Evolutionary conservation across 2,888 invertebrate species (phyloP).

Genomic region (Oscheius sp.): DNA sequence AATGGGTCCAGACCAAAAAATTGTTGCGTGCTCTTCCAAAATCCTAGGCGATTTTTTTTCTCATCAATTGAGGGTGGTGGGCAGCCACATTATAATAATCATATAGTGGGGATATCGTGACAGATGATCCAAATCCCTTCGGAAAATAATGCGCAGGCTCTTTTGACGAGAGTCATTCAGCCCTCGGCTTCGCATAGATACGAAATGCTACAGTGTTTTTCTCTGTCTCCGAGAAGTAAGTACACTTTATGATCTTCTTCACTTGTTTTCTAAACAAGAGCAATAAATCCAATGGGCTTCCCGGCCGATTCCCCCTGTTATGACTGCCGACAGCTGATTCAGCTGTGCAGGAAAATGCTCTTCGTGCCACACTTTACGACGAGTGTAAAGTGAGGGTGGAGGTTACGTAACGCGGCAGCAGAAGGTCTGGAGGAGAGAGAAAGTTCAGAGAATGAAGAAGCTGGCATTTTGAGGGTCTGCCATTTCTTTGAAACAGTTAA

Average conservation of each 20-base stretch:
- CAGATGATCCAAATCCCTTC: too few species aligned
- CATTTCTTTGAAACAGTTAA: too few species aligned
- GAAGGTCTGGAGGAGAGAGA: too few species aligned
- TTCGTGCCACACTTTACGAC: slow-evolving; percentile 27
- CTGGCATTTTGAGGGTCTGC: too few species aligned
- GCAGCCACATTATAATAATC: background rate
- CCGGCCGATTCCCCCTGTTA: slow-evolving; percentile 13
- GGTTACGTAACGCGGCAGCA: slow-evolving; percentile 21
- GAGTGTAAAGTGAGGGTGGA: slow-evolving; percentile 35
- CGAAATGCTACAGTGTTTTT: background rate
- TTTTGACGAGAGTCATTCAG: background rate
- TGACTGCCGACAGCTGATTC: slow-evolving; percentile 36
- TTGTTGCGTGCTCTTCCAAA: background rate
- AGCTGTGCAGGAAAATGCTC: slow-evolving; percentile 4
- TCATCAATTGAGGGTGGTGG: background rate
- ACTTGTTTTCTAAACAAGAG: background rate
- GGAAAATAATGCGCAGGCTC: background rate
- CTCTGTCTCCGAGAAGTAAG: background rate
- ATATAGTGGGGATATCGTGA: background rate
- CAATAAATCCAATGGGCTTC: slow-evolving; percentile 18
- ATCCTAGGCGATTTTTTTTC: background rate
- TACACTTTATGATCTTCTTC: background rate
- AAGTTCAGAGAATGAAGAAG: too few species aligned
- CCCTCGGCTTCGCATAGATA: background rate
- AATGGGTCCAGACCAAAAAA: too few species aligned